Base-by-base conservation (phyloP, 1,140 invertebrate genomes). In the Lepidurus apus region DNA sequence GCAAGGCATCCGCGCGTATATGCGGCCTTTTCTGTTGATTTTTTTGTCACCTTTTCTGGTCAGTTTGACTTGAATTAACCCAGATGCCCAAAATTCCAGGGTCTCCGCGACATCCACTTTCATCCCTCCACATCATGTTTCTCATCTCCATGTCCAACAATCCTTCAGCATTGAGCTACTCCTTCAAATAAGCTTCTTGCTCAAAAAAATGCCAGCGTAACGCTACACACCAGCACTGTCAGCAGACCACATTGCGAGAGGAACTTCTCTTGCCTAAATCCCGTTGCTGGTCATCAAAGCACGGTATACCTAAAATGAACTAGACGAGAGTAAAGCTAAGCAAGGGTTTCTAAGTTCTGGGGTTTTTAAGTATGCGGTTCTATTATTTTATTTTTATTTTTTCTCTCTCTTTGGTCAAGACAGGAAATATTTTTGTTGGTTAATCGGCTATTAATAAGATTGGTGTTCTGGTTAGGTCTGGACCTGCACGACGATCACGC, bases 131-230 rank as follows among this genome's bases (percentile, higher is more conserved):
- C 53, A 65, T 65, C 53, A 65, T 65, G 53, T 65, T 65, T 65
- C 13, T 65, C 53, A 65, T 21, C 8, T 65, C 53, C 53, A 17
- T 65, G n/a, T 17, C 21, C 53, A 65, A 21, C 53, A 65, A 7
- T 65, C 6, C 53, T 65, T 65, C 53, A 65, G 53, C 53, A 65
- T 65, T 65, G 53, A 65, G 21, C 53, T 65, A 65, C 53, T 65
- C 53, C 53, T 65, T 65, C 53, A 65, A 65, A 65, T 65, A 65
- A 65, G 53, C 17, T 65, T 65, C 53, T 65, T 65, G 17, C 53
- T 21, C 53, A 65, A 65, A 21, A 65, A 65, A 65, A 21, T 7
- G 53, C 53, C 53, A 65, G 17, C 53, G 4, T 65, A 65, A 21
- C 0, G 53, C 53, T 65, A 65, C 53, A 65, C 53, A 11, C 13